Conservation (phyloP, 1,140 invertebrate species). For the Bombus confusus region DNA sequence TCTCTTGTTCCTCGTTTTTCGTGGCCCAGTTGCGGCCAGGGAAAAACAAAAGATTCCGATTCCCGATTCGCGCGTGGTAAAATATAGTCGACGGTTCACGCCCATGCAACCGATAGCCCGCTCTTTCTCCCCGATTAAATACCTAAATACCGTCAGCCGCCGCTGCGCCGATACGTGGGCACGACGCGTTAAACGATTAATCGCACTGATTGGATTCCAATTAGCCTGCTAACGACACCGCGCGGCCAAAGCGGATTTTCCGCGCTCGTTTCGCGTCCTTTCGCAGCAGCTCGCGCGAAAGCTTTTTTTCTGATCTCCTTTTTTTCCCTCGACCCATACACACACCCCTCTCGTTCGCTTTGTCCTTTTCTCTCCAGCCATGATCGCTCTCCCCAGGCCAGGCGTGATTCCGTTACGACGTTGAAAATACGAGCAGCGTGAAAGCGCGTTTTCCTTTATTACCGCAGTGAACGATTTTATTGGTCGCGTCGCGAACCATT, state of each 20-base stretch:
- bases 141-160: conserved; percentile 73
- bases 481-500: conserved; percentile 31
- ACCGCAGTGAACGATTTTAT: conserved; percentile 38
- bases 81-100: conserved; percentile 75
- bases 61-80: conserved; percentile 59
- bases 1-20: conserved; percentile 25
- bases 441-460: conserved; percentile 48
- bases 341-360: not conserved
- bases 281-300: too few relatives aligned
- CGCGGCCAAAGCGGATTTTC: conserved; percentile 52
- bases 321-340: not conserved
- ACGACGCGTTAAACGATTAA: conserved; percentile 77
- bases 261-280: not conserved
- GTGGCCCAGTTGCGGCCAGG: conserved; percentile 35
- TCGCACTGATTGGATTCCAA: conserved; percentile 79
- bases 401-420: not conserved
- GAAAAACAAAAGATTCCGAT: conserved; percentile 50
- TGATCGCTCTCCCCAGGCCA: not conserved
- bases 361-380: not conserved
- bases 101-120: conserved; percentile 67
- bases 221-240: conserved; percentile 76
- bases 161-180: conserved; percentile 48
- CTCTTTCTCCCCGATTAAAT: conserved; percentile 71
- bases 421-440: conserved; percentile 21
- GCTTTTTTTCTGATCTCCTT: not conserved